Base-by-base conservation (phyloP, 2,113 vertebrate species). In the Grammomys dolichurus region DNA sequence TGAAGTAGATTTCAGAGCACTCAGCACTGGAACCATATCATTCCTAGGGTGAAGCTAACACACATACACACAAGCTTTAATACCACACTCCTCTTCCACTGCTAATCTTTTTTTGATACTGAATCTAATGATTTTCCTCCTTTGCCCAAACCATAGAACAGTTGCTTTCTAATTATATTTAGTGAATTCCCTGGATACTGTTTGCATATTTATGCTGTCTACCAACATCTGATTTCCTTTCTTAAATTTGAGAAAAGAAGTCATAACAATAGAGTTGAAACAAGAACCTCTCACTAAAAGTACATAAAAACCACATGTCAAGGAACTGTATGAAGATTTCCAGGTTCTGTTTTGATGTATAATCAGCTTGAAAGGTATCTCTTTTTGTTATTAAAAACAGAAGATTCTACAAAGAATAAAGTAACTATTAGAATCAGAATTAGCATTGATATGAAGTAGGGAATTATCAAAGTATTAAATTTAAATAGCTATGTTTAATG, bases 21-120 rank as follows among this genome's bases (percentile, higher is more conserved):
- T 24, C 17, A 11, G 4, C 11, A n/a, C 7, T 58, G 3, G 10
- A 24, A 40, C 0, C n/a, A 63, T 1, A 43, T 26, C 24, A 46
- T 2, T 67, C 19, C 8, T 2, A 0, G 26, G 1, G 8, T 46
- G 13, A 84, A 24, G 8, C 8, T 54, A 51, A 1, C 22, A 51
- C 51, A 51, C 51, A 51, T 9, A 51, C 51, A 11, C 51, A 51
- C 8, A 48, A 19, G 16, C 1, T 5, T 48, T 67, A 7, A 4
- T 46, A 19, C 46, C 26, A 1, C 26, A 19, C 40, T 58, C 5
- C 48, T 67, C 7, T 86, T 65, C 14, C 24, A 19, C 63, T 86
- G 46, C 43, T 43, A 31, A 46, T 20, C 10, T 46, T 65, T 65
- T 16, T 48, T 65, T 63, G 13, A 17, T 67, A 20, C 16, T 48